Base-by-base conservation (phyloP, 1,140 invertebrate species). In the Drosophila varians region DNA sequence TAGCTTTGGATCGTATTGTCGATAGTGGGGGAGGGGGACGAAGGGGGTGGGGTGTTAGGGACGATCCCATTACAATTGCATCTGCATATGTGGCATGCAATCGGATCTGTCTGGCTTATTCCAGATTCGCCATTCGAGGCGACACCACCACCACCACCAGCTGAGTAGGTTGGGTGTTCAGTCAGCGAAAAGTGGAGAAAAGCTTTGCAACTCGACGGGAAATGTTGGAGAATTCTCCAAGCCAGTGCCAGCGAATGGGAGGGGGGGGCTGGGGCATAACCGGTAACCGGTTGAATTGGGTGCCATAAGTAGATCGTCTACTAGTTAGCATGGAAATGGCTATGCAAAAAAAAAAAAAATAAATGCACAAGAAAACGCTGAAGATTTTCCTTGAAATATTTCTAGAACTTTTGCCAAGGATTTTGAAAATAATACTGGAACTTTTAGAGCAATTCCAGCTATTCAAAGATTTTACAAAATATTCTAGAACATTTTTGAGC, bases 21-120 rank as follows among this genome's bases (percentile, higher is more conserved):
- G 11, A 25, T 12, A 1, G 42, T 56, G 58, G 58, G 42, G 19
- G 14, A 40, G n/a, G n/a, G n/a, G n/a, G n/a, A n/a, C n/a, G n/a
- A n/a, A n/a, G n/a, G n/a, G n/a, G n/a, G n/a, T n/a, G n/a, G n/a
- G n/a, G n/a, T n/a, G n/a, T n/a, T n/a, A 26, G 34, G 42, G 31
- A 28, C 60, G 52, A 60, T 65, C 62, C 46, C 62, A 65, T 65
- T 45, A 34, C 62, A 65, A 52, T 61, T 66, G 45, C 60, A 66
- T 68, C 61, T 68, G 64, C 60, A 68, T 68, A 68, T 68, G 36
- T 68, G 61, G 61, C 61, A 68, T 53, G 64, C 61, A 68, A 66
- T 68, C 51, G 26, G 61, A 68, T 66, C 40, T 66, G 49, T 8
- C 47, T 36, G 61, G 64, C 61, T 52, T 66, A 66, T 66, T 68